Conservation (phyloP, 1,140 invertebrate genomes). For the Lasioglossum albipes region DNA sequence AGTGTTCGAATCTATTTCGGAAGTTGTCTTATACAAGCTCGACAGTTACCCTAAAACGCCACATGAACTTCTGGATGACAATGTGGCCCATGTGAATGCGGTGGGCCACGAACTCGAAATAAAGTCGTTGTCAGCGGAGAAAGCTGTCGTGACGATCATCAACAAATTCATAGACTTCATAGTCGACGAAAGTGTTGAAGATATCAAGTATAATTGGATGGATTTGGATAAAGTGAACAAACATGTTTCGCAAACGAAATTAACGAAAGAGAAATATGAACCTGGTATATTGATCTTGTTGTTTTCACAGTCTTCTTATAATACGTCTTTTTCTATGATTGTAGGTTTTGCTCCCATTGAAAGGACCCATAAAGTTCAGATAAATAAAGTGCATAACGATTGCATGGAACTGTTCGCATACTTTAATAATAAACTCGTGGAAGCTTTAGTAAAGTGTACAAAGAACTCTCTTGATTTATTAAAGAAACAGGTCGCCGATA, state of each 20-base stretch:
- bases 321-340: slow-evolving; percentile 21
- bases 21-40: slow-evolving; percentile 84
- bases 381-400: slow-evolving; percentile 83
- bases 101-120: slow-evolving; percentile 79
- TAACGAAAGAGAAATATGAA: slow-evolving; percentile 78
- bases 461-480: slow-evolving; percentile 85
- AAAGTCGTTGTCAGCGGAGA: slow-evolving; percentile 83
- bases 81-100: slow-evolving; percentile 77
- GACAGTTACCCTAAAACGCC: slow-evolving; percentile 84
- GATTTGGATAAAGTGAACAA: slow-evolving; percentile 82
- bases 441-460: slow-evolving; percentile 85
- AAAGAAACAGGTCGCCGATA: slow-evolving; percentile 80
- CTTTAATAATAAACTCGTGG: slow-evolving; percentile 86
- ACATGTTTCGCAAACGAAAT: slow-evolving; percentile 81
- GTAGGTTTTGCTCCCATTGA: slow-evolving; percentile 83
- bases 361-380: slow-evolving; percentile 81
- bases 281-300: slow-evolving; percentile 72
- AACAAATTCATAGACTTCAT: slow-evolving; percentile 85
- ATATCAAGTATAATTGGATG: slow-evolving; percentile 84
- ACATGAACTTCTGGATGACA: slow-evolving; percentile 84
- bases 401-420: slow-evolving; percentile 88
- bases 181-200: slow-evolving; percentile 73
- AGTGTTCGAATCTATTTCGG: slow-evolving; percentile 84
- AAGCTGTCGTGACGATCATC: slow-evolving; percentile 85
- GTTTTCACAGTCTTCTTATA: not conserved